Evolutionary conservation across 2,888 invertebrate species (phyloP), one percentile per base, ranked within the genome.

Genomic region (Drosophila borealis): DNA sequence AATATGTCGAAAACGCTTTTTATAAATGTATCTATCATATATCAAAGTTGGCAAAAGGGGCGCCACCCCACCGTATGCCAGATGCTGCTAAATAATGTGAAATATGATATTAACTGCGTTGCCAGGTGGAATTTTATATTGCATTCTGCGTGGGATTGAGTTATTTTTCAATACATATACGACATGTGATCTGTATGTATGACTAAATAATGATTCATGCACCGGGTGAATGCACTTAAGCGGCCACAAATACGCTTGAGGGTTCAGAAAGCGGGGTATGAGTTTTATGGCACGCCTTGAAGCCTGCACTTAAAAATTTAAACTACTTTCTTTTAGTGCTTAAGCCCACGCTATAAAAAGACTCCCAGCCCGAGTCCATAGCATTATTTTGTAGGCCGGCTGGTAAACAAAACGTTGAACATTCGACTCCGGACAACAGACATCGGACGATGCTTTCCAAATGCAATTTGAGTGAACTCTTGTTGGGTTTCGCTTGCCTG

Each of bases 381-480:
- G 61, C 37, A 78, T 78, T 78, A 75, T 78, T 78, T 74, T 78
- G 75, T 75, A 78, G 75, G 75, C 75, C 42, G 57, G 54, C 54
- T 64, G 64, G 70, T 78, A 78, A 75, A 74, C 75, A 75, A 69
- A 74, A 64, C 60, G 75, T 60, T 63, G 75, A 53, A 74, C 74
- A 68, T 25, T 10, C 59, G 54, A 48, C 39, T 11, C 19, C 2
- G 46, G 65, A 37, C 53, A 65, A 44, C 8, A 17, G 41, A 39
- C 33, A 17, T 39, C 83, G 82, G 79, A 81, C 75, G 29, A 29
- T 29, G 29, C 29, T 29, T 8, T 74, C 44, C 79, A 78, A 84
- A 89, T 84, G 89, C 83, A 84, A 84, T 84, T 84, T 84, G 80
- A 89, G 88, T 87, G 88, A 84, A 81, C 88, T 89, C 84, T 78